Conservation (phyloP, 2,888 invertebrate genomes). For the Agrotis clavis region DNA sequence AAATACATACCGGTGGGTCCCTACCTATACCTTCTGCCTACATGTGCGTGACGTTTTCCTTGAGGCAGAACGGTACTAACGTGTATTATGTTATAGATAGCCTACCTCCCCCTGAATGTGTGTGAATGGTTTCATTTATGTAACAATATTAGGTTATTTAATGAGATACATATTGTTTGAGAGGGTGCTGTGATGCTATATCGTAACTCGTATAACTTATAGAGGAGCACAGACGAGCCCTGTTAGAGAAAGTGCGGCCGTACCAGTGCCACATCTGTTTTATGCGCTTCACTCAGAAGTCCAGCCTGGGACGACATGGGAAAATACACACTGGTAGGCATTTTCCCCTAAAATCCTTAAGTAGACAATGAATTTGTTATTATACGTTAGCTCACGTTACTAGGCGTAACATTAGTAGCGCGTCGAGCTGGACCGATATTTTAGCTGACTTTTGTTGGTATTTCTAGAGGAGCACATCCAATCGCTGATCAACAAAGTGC, state of each 20-base stretch:
- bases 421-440: conserved; percentile 82
- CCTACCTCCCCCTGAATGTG: conserved; percentile 90
- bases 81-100: conserved; percentile 72
- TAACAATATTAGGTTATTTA: conserved; percentile 77
- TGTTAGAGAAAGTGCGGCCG: conserved; percentile 92
- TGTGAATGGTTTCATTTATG: conserved; percentile 81
- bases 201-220: conserved; percentile 90
- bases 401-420: conserved; percentile 83
- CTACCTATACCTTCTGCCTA: conserved; percentile 78
- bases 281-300: conserved; percentile 94
- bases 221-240: conserved; percentile 92
- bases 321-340: conserved; percentile 93
- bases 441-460: conserved; percentile 91
- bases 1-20: conserved; percentile 92
- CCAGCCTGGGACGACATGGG: conserved; percentile 94
- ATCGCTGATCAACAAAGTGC: conserved; percentile 92
- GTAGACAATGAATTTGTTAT: conserved; percentile 87
- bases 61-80: conserved; percentile 86
- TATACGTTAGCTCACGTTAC: conserved; percentile 85
- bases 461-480: conserved; percentile 92
- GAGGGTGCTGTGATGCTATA: conserved; percentile 87
- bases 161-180: conserved; percentile 80
- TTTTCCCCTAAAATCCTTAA: conserved; percentile 90
- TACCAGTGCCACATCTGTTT: conserved; percentile 94
- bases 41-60: conserved; percentile 82